A percentile compares a stretch with the other conserved stretches of the same genome.
These are phyloP conservation scores for Lepidurus apus DNA, from an alignment of 1,140 invertebrate species.

Conservation along the genomic window DNA sequence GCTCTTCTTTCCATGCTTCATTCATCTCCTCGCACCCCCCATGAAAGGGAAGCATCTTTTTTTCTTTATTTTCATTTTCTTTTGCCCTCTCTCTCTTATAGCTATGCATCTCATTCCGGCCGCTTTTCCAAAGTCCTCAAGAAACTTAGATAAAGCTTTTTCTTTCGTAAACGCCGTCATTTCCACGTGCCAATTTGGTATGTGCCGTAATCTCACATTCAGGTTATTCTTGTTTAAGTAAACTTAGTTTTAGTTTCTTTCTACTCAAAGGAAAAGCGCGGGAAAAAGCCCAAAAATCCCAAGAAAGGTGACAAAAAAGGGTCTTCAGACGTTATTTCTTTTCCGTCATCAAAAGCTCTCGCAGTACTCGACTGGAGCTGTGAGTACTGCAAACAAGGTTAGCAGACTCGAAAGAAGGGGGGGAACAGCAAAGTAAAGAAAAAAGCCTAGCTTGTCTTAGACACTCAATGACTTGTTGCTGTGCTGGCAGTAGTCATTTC, in stretches of 20 bases:
- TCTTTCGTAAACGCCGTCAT: neutral
- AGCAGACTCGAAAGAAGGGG: neutral
- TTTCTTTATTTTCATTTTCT: neutral
- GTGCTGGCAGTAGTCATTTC: neutral
- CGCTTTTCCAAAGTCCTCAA: neutral
- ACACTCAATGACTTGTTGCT: slow-evolving; percentile 10
- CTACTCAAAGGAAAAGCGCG: neutral
- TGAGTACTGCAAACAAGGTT: neutral
- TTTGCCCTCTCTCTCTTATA: neutral
- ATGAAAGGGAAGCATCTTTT: neutral
- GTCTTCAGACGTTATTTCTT: neutral
- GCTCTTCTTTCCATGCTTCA: neutral
- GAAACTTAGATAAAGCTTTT: neutral
- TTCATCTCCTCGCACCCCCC: neutral
- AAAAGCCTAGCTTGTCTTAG: neutral
- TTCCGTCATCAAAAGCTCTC: neutral
- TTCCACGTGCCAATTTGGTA: neutral
- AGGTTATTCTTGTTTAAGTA: neutral
- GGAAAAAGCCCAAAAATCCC: neutral
- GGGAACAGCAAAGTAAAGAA: neutral
- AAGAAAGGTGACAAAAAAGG: neutral
- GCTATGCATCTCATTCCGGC: neutral
- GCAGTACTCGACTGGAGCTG: neutral
- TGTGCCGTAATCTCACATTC: neutral
- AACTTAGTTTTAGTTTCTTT: neutral